Conservation (phyloP, 2,113 vertebrate genomes). For the Solea solea region DNA sequence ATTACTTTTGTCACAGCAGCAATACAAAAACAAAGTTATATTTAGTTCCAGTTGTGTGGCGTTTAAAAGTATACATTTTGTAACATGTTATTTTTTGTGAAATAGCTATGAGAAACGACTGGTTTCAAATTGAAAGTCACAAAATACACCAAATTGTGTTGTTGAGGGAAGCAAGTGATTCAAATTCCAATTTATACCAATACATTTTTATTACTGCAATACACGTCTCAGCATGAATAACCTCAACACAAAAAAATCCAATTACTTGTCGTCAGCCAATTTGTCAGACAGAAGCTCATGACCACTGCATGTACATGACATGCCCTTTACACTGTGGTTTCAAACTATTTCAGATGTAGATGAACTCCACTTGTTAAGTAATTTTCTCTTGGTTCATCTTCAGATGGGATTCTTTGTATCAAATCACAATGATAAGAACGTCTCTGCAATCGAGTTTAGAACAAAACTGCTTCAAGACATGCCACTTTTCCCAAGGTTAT, state of each 20-base stretch:
- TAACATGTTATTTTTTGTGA: too few species aligned
- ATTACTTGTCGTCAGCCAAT: slow-evolving; percentile 41
- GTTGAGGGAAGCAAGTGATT: slow-evolving; percentile 4
- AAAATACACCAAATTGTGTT: slow-evolving; percentile 31
- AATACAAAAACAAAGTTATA: too few species aligned
- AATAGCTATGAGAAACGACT: too few species aligned
- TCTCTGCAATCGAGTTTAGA: slow-evolving; percentile 17
- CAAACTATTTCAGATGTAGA: slow-evolving; percentile 35
- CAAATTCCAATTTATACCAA: not conserved
- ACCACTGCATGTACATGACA: slow-evolving; percentile 8
- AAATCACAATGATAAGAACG: slow-evolving; percentile 45
- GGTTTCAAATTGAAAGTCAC: not conserved
- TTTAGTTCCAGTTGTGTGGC: too few species aligned
- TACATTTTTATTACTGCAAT: slow-evolving; percentile 17
- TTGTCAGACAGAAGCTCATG: slow-evolving; percentile 39
- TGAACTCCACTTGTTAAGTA: slow-evolving; percentile 44
- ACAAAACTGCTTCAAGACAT: slow-evolving; percentile 30
- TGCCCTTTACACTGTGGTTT: slow-evolving; percentile 34
- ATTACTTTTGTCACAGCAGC: too few species aligned
- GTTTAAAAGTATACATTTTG: too few species aligned
- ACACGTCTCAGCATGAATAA: slow-evolving; percentile 22
- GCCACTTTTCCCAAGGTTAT: slow-evolving; percentile 41
- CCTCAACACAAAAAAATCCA: slow-evolving; percentile 43
- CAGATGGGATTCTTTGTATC: slow-evolving; percentile 38
- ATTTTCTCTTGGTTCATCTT: slow-evolving; percentile 32